Conservation (phyloP, 2,113 vertebrate species). For the Camelus dromedarius region DNA sequence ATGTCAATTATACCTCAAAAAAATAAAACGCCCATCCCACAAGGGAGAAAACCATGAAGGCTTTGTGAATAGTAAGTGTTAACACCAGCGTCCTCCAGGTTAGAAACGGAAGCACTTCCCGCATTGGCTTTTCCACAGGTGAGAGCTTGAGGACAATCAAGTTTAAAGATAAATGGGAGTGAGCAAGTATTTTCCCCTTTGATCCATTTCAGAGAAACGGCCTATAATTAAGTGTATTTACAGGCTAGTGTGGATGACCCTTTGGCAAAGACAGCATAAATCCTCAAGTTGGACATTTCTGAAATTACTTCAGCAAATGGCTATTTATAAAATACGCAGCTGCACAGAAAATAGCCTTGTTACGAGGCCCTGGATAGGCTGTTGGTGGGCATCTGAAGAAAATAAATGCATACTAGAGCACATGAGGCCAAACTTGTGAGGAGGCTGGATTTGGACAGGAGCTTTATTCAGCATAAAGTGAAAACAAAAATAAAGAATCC, state of each 20-base stretch:
- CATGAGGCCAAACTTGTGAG: not conserved
- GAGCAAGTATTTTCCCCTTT: not conserved
- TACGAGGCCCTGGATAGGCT: not conserved
- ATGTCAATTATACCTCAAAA: not conserved
- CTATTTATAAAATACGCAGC: not conserved
- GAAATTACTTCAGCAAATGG: conserved; percentile 35
- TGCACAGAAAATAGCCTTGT: not conserved
- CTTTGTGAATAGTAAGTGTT: not conserved
- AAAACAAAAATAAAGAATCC: not conserved
- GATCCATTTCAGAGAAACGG: conserved; percentile 5
- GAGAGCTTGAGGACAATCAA: not conserved
- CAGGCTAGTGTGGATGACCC: not conserved
- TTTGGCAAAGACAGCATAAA: conserved; percentile 23
- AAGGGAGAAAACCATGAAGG: conserved; percentile 28
- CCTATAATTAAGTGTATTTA: not conserved
- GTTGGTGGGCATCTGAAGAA: not conserved
- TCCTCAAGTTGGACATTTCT: conserved; percentile 10
- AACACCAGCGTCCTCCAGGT: not conserved
- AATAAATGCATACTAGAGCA: not conserved
- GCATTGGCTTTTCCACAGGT: not conserved
- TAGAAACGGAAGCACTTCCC: not conserved
- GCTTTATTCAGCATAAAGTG: not conserved
- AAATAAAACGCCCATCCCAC: not conserved
- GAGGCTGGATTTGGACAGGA: not conserved
- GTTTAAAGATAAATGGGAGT: conserved; percentile 25